Base-by-base conservation (phyloP, 2,888 invertebrate species). In the Microplitis deprimator region DNA sequence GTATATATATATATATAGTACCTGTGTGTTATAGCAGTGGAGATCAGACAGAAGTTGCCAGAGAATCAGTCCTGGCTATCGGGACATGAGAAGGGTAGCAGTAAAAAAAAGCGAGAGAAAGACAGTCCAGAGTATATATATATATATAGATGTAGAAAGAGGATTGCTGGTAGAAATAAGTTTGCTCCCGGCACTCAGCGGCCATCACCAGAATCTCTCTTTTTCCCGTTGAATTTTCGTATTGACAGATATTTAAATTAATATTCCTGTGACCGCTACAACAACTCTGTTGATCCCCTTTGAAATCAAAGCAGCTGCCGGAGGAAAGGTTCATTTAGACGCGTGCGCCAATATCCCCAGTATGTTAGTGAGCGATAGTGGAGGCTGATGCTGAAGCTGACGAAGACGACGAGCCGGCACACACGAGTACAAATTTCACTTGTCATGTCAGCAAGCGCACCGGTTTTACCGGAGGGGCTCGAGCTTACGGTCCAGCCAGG, bases 191-290 rank as follows among this genome's bases (percentile, higher is more conserved):
- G 74, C 75, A 59, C 79, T 73, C 75, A 29, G 74, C 69, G 76
- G 79, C 72, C 62, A 62, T 16, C 75, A 59, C 39, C 62, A 77
- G 72, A 68, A 61, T 75, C 71, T 71, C 40, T 75, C 69, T 68
- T 76, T 73, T 73, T 73, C 62, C 72, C 80, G 75, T 80, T 76
- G 82, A 82, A 84, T 84, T 78, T 83, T 81, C 84, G 83, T 89
- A 89, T 89, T 86, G 89, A 88, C 89, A 89, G 88, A 86, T 88
- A 88, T 89, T 88, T 88, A 88, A 89, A 89, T 88, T 88, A 88
- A 87, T 88, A 88, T 89, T 86, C 83, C 86, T 87, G 83, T 78
- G 83, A 82, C 83, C 82, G 85, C 83, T 84, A 81, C 50, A 50
- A 50, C 50, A 13, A 13, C 8, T 50, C 50, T 50, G 50, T 13